These are phyloP conservation scores for Pipra filicauda DNA, from an alignment of 2,113 vertebrate species.

Conservation along the genomic window DNA sequence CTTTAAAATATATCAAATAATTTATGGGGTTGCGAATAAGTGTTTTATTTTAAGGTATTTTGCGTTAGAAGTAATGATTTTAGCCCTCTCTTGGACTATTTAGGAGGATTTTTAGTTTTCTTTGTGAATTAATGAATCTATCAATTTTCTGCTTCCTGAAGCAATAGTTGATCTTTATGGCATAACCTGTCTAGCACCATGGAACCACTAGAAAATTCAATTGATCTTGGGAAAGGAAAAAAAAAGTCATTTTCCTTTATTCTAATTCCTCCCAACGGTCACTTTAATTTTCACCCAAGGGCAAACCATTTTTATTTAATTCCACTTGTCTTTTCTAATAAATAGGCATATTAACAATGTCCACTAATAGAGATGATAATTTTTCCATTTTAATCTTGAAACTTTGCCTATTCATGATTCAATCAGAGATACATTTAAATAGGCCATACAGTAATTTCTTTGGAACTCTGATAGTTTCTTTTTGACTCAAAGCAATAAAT, in stretches of 20 bases:
- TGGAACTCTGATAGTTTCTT: background rate
- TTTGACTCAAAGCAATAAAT: background rate
- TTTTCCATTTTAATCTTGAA: slow-evolving; percentile 50
- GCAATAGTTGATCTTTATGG: slow-evolving; percentile 21
- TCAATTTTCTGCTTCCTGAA: slow-evolving; percentile 40
- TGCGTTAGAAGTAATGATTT: background rate
- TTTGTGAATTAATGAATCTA: slow-evolving; percentile 48
- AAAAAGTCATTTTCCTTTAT: background rate
- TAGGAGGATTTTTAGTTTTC: slow-evolving; percentile 29
- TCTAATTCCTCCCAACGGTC: slow-evolving; percentile 33
- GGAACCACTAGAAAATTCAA: slow-evolving; percentile 20
- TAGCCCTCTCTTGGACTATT: background rate
- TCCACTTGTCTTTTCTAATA: slow-evolving; percentile 58
- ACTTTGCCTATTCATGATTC: background rate
- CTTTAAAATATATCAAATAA: background rate
- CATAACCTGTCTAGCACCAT: slow-evolving; percentile 13
- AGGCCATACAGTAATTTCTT: background rate
- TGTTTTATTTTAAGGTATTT: slow-evolving; percentile 3
- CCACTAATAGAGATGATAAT: slow-evolving; percentile 43
- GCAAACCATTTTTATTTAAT: slow-evolving; percentile 64
- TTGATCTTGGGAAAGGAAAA: slow-evolving; percentile 29
- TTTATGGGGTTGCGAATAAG: background rate
- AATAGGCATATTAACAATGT: slow-evolving; percentile 32
- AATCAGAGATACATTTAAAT: background rate
- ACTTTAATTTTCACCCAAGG: slow-evolving; percentile 63